Conservation (phyloP, 2,797 vertebrate species). For the Delichon dasypus region DNA sequence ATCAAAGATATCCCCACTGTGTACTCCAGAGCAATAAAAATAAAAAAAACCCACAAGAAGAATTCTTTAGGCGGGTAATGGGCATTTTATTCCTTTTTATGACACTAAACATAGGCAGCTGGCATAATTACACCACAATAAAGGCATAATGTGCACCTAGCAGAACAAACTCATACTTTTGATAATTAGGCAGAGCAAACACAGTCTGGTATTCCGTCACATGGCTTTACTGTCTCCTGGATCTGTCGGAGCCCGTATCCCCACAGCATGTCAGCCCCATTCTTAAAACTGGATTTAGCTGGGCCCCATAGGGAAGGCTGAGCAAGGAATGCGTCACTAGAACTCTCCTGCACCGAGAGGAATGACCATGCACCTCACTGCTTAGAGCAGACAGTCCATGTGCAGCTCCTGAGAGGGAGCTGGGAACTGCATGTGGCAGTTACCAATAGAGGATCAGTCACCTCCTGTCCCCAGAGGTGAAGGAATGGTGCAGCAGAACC, state of each 20-base stretch:
- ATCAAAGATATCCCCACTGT: constrained; percentile 72
- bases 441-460: not conserved
- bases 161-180: constrained; percentile 83
- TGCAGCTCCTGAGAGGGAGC: not conserved
- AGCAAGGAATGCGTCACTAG: not conserved
- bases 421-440: accelerated
- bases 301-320: not conserved
- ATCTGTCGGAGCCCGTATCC: constrained; percentile 29
- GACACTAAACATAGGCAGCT: constrained; percentile 86
- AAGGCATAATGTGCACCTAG: constrained; percentile 85
- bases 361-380: not conserved
- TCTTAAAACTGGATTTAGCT: not conserved
- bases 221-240: constrained; percentile 62
- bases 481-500: not conserved
- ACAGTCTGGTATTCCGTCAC: constrained; percentile 74
- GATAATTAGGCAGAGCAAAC: constrained; percentile 86
- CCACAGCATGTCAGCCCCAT: not conserved
- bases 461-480: not conserved
- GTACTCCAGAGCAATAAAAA: constrained; percentile 80
- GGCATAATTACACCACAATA: constrained; percentile 84
- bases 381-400: not conserved
- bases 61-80: constrained; percentile 83
- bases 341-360: not conserved
- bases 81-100: constrained; percentile 87
- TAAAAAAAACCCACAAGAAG: constrained; percentile 80